Evolutionary conservation across 2,888 invertebrate genomes (phyloP).

Genomic region (Drosophila ezoana): DNA sequence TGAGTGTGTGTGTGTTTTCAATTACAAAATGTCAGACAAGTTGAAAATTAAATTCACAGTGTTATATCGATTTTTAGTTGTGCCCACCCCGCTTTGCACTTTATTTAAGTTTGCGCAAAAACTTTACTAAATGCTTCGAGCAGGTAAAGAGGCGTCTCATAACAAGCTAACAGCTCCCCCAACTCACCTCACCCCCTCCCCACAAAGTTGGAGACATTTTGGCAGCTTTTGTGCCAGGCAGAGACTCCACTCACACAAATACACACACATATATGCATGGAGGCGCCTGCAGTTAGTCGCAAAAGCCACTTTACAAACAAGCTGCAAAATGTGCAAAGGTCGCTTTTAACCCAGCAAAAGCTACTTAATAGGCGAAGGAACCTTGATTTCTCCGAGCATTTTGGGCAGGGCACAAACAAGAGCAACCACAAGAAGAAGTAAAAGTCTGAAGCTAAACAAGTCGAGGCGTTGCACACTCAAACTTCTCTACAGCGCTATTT

Average conservation of each 20-base stretch:
- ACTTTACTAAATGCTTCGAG: constrained; percentile 63
- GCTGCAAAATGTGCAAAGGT: constrained; percentile 58
- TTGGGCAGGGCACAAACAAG: neutral
- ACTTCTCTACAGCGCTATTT: neutral
- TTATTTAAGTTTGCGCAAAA: constrained; percentile 60
- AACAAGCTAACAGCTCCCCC: constrained; percentile 36
- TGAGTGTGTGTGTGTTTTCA: constrained; percentile 65
- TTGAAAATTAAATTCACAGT: constrained; percentile 78
- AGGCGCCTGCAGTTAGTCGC: constrained; percentile 33
- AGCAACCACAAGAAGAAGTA: neutral
- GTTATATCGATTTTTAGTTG: constrained; percentile 53
- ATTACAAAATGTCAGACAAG: constrained; percentile 78
- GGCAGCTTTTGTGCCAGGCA: constrained; percentile 60
- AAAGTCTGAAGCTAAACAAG: constrained; percentile 2
- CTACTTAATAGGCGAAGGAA: constrained; percentile 35
- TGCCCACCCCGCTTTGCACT: constrained; percentile 1
- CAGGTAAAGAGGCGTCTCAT: constrained; percentile 67
- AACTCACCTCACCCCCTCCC: constrained; percentile 2
- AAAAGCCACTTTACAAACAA: constrained; percentile 74
- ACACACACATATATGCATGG: constrained; percentile 15
- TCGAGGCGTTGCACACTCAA: neutral
- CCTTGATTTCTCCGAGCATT: constrained; percentile 5
- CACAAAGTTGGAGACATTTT: constrained; percentile 57
- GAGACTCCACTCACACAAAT: constrained; percentile 52
- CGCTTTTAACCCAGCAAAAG: constrained; percentile 32